Evolutionary conservation across 2,888 invertebrate genomes (phyloP).

Genomic region (Schizaphis graminum): DNA sequence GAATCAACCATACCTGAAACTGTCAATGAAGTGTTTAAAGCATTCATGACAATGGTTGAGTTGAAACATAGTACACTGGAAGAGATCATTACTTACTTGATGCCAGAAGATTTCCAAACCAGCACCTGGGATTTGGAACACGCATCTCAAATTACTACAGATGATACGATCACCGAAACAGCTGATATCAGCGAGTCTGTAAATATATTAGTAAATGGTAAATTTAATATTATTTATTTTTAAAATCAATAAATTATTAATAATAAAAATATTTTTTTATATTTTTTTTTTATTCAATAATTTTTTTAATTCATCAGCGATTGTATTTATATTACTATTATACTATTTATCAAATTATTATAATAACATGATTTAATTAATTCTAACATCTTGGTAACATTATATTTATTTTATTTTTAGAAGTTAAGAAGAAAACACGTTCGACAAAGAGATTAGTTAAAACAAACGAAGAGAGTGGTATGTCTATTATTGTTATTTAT

Average conservation of each 20-base stretch:
- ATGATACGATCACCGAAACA: constrained; percentile 56
- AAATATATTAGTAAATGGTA: constrained; percentile 28
- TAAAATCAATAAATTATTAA: not conserved
- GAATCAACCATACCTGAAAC: constrained; percentile 85
- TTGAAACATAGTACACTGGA: constrained; percentile 85
- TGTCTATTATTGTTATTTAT: not conserved
- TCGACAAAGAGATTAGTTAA: constrained; percentile 5
- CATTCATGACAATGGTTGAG: constrained; percentile 89
- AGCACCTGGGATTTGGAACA: constrained; percentile 85
- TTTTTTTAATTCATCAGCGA: not conserved
- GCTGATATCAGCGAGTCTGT: constrained; percentile 23
- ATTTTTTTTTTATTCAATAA: not conserved
- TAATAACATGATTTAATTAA: not conserved
- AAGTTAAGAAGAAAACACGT: constrained; percentile 30
- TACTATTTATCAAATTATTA: not conserved
- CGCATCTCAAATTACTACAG: constrained; percentile 75
- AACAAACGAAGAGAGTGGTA: constrained; percentile 45
- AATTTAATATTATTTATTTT: not conserved
- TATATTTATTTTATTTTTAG: constrained; percentile 19
- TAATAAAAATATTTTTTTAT: not conserved
- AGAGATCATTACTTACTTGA: constrained; percentile 85
- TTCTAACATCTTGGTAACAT: not conserved
- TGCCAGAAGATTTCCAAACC: constrained; percentile 86
- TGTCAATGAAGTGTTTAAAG: constrained; percentile 85
- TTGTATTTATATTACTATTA: not conserved